Conservation (phyloP, 2,797 vertebrate genomes). For the Argya squamiceps region DNA sequence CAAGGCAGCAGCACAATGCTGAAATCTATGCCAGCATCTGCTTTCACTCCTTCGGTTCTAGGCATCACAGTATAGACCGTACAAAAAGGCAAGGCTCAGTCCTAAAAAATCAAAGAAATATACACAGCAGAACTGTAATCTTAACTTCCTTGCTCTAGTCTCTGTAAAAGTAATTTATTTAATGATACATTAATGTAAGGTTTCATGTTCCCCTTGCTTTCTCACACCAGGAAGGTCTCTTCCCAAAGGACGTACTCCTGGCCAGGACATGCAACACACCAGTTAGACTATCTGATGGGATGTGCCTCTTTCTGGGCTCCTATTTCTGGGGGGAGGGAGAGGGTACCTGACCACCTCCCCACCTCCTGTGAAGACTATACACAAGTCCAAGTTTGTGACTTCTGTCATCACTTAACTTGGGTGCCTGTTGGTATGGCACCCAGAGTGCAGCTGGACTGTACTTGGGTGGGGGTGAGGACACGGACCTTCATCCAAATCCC, state of each 20-base stretch:
- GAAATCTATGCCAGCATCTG: not conserved
- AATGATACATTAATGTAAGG: not conserved
- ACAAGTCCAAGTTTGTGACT: not conserved
- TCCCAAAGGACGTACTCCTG: not conserved
- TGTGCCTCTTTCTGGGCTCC: not conserved
- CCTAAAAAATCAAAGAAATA: not conserved
- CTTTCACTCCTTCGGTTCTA: not conserved
- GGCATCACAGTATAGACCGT: not conserved
- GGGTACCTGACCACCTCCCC: not conserved
- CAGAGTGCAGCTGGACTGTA: not conserved
- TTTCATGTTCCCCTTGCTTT: not conserved
- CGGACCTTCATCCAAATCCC: not conserved
- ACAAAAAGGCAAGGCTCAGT: not conserved
- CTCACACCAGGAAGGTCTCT: not conserved
- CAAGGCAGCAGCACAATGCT: not conserved
- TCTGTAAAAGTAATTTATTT: not conserved
- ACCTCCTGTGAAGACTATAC: not conserved
- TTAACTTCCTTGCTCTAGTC: not conserved
- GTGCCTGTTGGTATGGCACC: not conserved
- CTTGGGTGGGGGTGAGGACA: not conserved
- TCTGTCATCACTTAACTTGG: rapidly evolving
- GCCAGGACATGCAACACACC: rapidly evolving
- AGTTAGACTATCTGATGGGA: not conserved
- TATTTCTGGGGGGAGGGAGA: not conserved
- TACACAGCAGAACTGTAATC: not conserved